Base-by-base conservation (phyloP, 2,797 vertebrate genomes). In the Coilia nasus region DNA sequence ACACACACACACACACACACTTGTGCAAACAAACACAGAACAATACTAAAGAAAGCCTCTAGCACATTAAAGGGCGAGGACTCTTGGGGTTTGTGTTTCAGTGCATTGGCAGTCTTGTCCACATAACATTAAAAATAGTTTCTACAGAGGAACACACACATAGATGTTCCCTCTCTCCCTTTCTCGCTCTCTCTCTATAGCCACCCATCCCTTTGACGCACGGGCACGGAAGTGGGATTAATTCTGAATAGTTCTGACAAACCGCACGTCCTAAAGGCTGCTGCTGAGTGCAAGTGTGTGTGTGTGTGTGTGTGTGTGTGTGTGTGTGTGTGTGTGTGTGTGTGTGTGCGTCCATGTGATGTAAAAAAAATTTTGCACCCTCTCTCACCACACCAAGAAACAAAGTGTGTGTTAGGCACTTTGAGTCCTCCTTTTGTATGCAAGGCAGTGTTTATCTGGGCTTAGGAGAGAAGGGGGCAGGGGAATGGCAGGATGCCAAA, bases 211-310 rank as follows among this genome's bases (percentile, higher is more conserved):
- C 88, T 67, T 21, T 31, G 54, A 80, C 41, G 41, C 84, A 80
- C 71, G 88, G 85, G 87, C 62, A 90, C 82, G 92, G 87, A 91
- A 83, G 88, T 50, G 60, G 88, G 88, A 91, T 90, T 90, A 88
- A 91, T 83, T 87, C 80, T 82, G 84, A 85, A n/a, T 19, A 88
- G 88, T 92, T 89, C 67, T 88, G 87, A 87, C 85, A 82, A 83
- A 62, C 80, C 25, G 41, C 47, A 44, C 60, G 47, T 67, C 44
- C 21, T 78, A 75, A 75, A 41, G 17, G 67, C 67, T 35, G 17
- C 67, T 75, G 28, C 28, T 41, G 23, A 82, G 83, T 88, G 88
- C 91, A 87, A 47, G 83, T 87, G 82, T 83, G 84, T 86, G 84
- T 82, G 90, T 85, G 88, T 83, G 62, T 88, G 59, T n/a, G 17